Evolutionary conservation across 2,888 invertebrate genomes (phyloP), one percentile per base, ranked within the genome.

Genomic region (Hylaea fasciaria): DNA sequence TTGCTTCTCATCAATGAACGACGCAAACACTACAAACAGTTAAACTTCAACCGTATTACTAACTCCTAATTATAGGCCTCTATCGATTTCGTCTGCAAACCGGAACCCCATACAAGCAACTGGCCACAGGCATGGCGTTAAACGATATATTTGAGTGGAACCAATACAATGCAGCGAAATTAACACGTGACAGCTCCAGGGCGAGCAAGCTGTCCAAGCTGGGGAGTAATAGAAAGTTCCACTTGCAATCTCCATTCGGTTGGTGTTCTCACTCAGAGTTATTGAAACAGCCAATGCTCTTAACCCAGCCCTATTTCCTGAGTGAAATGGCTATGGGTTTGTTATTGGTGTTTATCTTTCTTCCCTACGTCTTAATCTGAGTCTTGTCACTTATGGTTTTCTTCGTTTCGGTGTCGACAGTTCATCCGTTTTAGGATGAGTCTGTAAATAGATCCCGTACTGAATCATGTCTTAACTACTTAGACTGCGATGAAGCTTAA

Each of bases 191-290:
- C 44, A 29, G 70, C 64, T 62, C 51, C 57, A 22, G 49, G 69
- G 66, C 61, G 50, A 66, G 64, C 64, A 65, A 69, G 51, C 50
- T 57, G 50, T 65, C 62, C 64, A 65, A 69, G 51, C 50, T 57
- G 52, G 62, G 63, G 59, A 65, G 65, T 64, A 64, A 64, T 72
- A 71, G 73, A 73, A 72, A 73, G 73, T 60, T 60, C 50, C 28
- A 52, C 28, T 62, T 28, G 12, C 51, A 57, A 65, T 65, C 61
- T 57, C 53, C 41, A 57, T 66, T 54, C 29, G 60, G 52, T 40
- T 52, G 40, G 40, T 45, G 48, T 48, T 17, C 32, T 3, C 39
- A 39, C 12, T 22, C 35, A 49, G 13, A 45, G 47, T 40, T 46
- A 47, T 61, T 61, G 61, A 43, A 48, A 53, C 52, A 48, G 56